phyloP scores from a whole-genome alignment of 2,797 vertebrate species.

The Tokudaia muenninki region DNA sequence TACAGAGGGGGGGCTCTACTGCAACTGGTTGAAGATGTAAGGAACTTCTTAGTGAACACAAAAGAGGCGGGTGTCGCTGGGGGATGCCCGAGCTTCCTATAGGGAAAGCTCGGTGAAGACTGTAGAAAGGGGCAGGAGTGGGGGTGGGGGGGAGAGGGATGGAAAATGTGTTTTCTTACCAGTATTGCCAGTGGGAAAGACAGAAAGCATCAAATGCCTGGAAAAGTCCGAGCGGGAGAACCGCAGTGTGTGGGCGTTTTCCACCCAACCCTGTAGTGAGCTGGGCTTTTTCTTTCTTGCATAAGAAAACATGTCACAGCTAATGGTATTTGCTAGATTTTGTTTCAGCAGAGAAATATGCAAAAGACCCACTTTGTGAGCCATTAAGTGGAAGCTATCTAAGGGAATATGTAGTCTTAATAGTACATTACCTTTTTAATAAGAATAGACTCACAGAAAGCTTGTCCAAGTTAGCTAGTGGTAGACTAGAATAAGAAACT shows the following conservation, averaged over 20 bases:
- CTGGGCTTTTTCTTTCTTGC: not conserved
- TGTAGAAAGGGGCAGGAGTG: not conserved
- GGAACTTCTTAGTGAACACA: not conserved
- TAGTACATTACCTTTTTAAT: conserved; percentile 21
- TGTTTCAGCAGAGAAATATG: conserved; percentile 72
- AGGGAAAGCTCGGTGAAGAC: conserved; percentile 28
- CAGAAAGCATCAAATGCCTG: not conserved
- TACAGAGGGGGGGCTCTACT: not conserved
- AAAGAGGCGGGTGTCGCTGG: not conserved
- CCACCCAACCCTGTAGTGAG: not conserved
- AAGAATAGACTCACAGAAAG: conserved; percentile 15
- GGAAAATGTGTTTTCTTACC: conserved; percentile 24
- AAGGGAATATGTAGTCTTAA: conserved; percentile 38
- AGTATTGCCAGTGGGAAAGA: not conserved
- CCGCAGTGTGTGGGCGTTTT: conserved; percentile 36
- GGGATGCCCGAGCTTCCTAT: not conserved
- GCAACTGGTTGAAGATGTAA: not conserved
- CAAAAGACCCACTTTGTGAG: conserved; percentile 58
- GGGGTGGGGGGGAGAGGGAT: not conserved
- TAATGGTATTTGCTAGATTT: conserved; percentile 76
- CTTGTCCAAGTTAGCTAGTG: not conserved
- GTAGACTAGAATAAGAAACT: not conserved
- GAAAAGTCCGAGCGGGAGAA: not conserved
- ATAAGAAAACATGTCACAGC: not conserved
- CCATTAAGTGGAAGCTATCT: conserved; percentile 60